phyloP scores from a whole-genome alignment of 2,888 invertebrate genomes.

The Meghimatium bilineatum region DNA sequence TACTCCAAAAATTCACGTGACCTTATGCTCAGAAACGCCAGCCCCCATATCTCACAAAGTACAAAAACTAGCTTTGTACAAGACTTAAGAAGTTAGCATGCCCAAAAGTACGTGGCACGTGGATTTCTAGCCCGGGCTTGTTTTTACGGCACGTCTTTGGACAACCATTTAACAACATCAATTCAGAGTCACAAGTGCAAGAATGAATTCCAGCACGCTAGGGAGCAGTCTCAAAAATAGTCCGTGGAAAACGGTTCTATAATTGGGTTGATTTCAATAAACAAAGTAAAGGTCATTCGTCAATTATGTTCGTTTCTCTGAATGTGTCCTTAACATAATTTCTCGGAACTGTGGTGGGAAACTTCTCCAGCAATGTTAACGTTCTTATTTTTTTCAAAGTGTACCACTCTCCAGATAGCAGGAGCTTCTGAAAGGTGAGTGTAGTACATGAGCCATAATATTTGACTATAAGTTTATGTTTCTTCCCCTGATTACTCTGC shows the following conservation, averaged over 20 bases:
- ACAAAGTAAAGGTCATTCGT: conserved; percentile 16
- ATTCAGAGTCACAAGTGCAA: not conserved
- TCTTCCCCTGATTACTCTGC: too few relatives aligned
- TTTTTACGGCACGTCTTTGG: not conserved
- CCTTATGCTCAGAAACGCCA: not conserved
- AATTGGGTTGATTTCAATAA: not conserved
- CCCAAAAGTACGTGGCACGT: not conserved
- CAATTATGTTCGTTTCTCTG: too few relatives aligned
- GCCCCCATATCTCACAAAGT: too few relatives aligned
- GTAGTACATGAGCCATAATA: too few relatives aligned
- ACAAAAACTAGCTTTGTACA: conserved; percentile 20
- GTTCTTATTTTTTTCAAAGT: too few relatives aligned
- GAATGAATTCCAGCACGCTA: not conserved
- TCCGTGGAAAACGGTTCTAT: not conserved
- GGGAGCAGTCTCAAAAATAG: not conserved
- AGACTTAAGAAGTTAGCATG: not conserved
- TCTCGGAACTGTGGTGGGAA: too few relatives aligned
- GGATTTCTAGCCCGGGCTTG: not conserved
- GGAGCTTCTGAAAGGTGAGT: too few relatives aligned
- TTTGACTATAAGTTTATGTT: too few relatives aligned
- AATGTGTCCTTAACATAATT: too few relatives aligned
- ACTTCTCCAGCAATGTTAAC: too few relatives aligned
- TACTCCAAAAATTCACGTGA: not conserved
- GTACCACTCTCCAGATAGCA: too few relatives aligned
- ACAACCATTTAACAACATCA: not conserved